phyloP scores from a whole-genome alignment of 2,113 vertebrate species.

The Spermophilus dauricus region DNA sequence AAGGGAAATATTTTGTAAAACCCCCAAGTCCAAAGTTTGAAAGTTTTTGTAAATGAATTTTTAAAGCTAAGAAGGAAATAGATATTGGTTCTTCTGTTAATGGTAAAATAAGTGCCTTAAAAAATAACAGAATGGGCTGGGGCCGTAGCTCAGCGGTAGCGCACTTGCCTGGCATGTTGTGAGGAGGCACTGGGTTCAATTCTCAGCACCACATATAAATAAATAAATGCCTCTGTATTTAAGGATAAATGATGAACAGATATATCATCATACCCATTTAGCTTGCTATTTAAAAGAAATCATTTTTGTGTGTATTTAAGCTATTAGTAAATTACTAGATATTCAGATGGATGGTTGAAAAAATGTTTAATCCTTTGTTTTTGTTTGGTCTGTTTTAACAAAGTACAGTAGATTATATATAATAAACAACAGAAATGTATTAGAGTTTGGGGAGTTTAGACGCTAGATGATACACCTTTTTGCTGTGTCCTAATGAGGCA shows the following conservation, averaged over 20 bases:
- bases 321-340: constrained; percentile 18
- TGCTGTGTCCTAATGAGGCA: background rate
- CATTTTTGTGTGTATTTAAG: constrained; percentile 29
- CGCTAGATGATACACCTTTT: background rate
- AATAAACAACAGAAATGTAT: background rate
- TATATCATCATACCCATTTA: background rate
- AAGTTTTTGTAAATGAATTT: background rate
- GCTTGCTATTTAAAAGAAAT: constrained; percentile 11
- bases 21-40: background rate
- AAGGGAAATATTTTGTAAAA: background rate
- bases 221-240: background rate
- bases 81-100: constrained; percentile 11
- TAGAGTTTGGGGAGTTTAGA: background rate
- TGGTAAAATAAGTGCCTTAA: background rate
- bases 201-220: no score
- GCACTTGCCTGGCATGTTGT: no score
- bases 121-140: no score
- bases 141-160: no score
- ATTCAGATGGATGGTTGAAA: constrained; percentile 14
- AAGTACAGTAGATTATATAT: background rate
- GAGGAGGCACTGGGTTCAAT: no score
- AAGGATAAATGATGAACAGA: background rate
- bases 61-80: background rate
- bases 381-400: background rate
- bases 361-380: constrained; percentile 32